These are phyloP conservation scores for Omphaloscelis lunosa DNA, from an alignment of 2,888 invertebrate species.

Conservation along the genomic window DNA sequence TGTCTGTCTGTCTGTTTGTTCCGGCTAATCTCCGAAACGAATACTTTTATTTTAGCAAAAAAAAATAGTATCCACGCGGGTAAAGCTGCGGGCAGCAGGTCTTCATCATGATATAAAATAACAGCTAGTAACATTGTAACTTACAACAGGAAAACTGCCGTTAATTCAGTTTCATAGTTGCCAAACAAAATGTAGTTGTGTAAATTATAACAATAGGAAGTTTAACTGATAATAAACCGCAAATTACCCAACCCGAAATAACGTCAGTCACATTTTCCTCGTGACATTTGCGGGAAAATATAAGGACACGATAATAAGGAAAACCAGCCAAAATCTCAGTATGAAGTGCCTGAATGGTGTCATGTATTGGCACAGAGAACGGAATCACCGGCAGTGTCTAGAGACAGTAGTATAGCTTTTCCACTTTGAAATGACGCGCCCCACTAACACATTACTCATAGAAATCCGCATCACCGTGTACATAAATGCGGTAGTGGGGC, in stretches of 20 bases:
- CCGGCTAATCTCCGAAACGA: too few relatives aligned
- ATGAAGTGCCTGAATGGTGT: conserved; percentile 83
- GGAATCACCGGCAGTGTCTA: background rate
- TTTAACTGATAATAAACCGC: background rate
- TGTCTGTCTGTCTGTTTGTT: too few relatives aligned
- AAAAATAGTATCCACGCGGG: too few relatives aligned
- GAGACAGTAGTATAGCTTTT: too few relatives aligned
- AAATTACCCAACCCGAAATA: background rate
- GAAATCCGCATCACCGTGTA: too few relatives aligned
- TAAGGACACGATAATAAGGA: background rate
- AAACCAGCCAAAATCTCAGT: background rate
- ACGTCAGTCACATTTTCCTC: background rate
- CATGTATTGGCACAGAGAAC: conserved; percentile 90
- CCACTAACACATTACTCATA: too few relatives aligned
- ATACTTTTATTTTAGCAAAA: too few relatives aligned
- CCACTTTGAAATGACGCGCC: too few relatives aligned
- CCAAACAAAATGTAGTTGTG: background rate
- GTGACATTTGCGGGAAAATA: background rate
- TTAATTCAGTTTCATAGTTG: too few relatives aligned
- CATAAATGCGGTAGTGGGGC: too few relatives aligned
- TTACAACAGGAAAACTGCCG: conserved; percentile 20
- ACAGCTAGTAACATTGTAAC: background rate
- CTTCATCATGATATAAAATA: too few relatives aligned
- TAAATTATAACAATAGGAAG: conserved; percentile 21
- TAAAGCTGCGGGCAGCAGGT: too few relatives aligned